Conservation (phyloP, 2,797 vertebrate species). For the Epinephelus coioides region DNA sequence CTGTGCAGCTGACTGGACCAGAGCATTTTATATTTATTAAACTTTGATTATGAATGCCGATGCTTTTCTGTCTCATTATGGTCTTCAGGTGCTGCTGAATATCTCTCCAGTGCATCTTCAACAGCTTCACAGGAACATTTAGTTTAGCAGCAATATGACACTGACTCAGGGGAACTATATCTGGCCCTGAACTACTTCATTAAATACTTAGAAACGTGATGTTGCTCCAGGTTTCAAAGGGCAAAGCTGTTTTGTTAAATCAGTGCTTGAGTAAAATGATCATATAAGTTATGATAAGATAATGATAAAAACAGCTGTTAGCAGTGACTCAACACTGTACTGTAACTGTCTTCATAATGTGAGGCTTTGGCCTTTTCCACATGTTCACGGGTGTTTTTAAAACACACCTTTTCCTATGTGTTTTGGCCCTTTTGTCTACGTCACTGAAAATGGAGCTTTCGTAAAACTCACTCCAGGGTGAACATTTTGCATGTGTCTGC, state of each 20-base stretch:
- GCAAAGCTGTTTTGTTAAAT: background rate
- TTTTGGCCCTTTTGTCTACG: no score
- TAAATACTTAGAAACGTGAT: background rate
- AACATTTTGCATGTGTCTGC: no score
- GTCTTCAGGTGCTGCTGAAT: background rate
- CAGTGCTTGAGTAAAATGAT: background rate
- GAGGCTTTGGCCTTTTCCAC: background rate
- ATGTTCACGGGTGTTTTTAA: no score
- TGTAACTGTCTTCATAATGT: background rate
- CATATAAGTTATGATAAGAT: background rate
- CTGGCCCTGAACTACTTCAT: background rate
- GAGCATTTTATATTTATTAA: background rate
- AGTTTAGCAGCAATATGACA: background rate
- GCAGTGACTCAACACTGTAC: background rate
- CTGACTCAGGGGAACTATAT: constrained; percentile 1
- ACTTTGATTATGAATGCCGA: background rate
- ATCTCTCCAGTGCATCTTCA: constrained; percentile 9
- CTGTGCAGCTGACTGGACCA: background rate
- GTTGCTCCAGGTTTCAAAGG: no score
- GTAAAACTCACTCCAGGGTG: no score
- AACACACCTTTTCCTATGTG: no score
- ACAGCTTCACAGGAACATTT: background rate
- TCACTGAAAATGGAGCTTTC: no score
- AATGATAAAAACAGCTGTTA: background rate
- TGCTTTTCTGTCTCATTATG: background rate